Evolutionary conservation across 2,888 invertebrate genomes (phyloP), one percentile per base, ranked within the genome.

Genomic region (Brachyptera putata): DNA sequence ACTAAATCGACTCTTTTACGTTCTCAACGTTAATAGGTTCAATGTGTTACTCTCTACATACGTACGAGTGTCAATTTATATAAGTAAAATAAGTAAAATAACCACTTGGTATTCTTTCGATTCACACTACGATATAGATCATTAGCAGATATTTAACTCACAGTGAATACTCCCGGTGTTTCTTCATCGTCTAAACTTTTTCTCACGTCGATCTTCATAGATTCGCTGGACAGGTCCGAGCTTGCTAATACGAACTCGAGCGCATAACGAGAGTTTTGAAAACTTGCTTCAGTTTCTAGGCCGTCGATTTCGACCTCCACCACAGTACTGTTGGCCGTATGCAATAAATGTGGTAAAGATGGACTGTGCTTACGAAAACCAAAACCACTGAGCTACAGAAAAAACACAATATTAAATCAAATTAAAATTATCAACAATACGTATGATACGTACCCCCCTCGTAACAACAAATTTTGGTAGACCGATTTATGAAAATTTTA

Each of bases 81-180:
- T n/a, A n/a, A n/a, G n/a, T n/a, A n/a, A n/a, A n/a, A n/a, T n/a
- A n/a, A n/a, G n/a, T n/a, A n/a, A n/a, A n/a, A n/a, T n/a, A n/a
- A n/a, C n/a, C n/a, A n/a, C n/a, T n/a, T n/a, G n/a, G n/a, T n/a
- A n/a, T n/a, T n/a, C n/a, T n/a, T n/a, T n/a, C 25, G 24, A 34
- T 24, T 16, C 24, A 13, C 18, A 18, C 24, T 25, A 30, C 25
- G n/a, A n/a, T 30, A 11, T 36, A 61, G 16, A 13, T 30, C 56
- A 21, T 53, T 41, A 56, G 57, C 9, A 39, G 5, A 18, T 53
- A 43, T 43, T 43, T 9, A 5, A 30, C 30, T 30, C 22, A 86
- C 85, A 76, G 82, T 80, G 69, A 87, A 88, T 50, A 87, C 82
- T 1, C 87, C 87, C 0, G 87, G 87, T n/a, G 86, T 83, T 66